Evolutionary conservation across 1,140 invertebrate genomes (phyloP).

Genomic region (Drosophila sulfurigaster): DNA sequence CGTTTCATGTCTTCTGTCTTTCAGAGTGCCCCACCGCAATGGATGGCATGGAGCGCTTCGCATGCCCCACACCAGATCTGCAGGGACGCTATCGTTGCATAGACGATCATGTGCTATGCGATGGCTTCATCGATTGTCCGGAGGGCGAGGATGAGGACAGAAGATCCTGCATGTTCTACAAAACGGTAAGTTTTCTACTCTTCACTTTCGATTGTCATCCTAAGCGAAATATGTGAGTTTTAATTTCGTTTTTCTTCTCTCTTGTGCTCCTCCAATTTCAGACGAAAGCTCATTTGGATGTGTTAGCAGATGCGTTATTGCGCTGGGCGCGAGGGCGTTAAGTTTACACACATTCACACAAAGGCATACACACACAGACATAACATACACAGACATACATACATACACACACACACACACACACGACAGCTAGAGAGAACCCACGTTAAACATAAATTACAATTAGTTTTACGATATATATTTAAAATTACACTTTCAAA

Average conservation of each 20-base stretch:
- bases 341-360: constrained; percentile 32
- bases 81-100: constrained; percentile 97
- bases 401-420: constrained; percentile 20
- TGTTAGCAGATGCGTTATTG: constrained; percentile 95
- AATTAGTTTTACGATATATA: constrained; percentile 69
- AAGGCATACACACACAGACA: constrained; percentile 40
- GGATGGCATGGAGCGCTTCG: constrained; percentile 97
- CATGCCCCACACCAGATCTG: constrained; percentile 95
- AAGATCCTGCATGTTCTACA: constrained; percentile 98
- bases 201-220: neutral
- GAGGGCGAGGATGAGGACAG: constrained; percentile 96
- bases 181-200: constrained; percentile 92
- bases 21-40: constrained; percentile 96
- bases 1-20: constrained; percentile 1
- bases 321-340: constrained; percentile 96
- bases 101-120: constrained; percentile 97
- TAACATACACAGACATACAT: neutral
- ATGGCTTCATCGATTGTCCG: constrained; percentile 97
- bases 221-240: neutral
- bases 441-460: constrained; percentile 67
- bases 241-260: neutral
- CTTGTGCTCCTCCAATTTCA: constrained; percentile 86
- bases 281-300: constrained; percentile 97
- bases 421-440: constrained; percentile 48
- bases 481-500: constrained; percentile 51